phyloP scores from a whole-genome alignment of 2,888 invertebrate genomes.

The Fragum sueziense region DNA sequence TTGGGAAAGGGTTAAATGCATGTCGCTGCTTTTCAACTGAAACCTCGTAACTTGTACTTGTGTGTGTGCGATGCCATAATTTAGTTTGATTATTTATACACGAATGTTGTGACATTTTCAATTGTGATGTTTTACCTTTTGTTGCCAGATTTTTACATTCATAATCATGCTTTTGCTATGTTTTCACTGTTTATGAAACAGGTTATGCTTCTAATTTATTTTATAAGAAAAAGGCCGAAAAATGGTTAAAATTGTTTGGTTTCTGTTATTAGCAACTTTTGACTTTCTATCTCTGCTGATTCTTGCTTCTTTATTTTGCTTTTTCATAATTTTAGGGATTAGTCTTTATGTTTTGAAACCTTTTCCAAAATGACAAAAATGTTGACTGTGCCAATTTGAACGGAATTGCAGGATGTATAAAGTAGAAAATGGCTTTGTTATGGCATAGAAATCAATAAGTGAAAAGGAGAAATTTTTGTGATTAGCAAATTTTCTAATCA shows the following conservation, averaged over 20 bases:
- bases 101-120: not conserved
- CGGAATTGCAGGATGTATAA: too few relatives aligned
- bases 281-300: not conserved
- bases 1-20: not conserved
- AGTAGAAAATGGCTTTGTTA: too few relatives aligned
- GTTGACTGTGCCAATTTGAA: too few relatives aligned
- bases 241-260: not conserved
- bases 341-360: not conserved
- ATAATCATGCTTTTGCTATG: constrained; percentile 9
- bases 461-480: too few relatives aligned
- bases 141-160: constrained; percentile 13
- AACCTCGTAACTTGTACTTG: not conserved
- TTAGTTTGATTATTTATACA: constrained; percentile 25
- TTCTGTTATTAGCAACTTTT: not conserved
- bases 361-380: too few relatives aligned
- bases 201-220: constrained; percentile 16
- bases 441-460: too few relatives aligned
- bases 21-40: not conserved
- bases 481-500: too few relatives aligned
- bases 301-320: not conserved
- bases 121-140: constrained; percentile 20
- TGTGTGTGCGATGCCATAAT: constrained; percentile 11
- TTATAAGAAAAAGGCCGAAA: not conserved
- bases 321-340: not conserved
- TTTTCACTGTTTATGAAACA: constrained; percentile 23